Conservation (phyloP, 2,888 invertebrate species). For the Drosophila limbata region DNA sequence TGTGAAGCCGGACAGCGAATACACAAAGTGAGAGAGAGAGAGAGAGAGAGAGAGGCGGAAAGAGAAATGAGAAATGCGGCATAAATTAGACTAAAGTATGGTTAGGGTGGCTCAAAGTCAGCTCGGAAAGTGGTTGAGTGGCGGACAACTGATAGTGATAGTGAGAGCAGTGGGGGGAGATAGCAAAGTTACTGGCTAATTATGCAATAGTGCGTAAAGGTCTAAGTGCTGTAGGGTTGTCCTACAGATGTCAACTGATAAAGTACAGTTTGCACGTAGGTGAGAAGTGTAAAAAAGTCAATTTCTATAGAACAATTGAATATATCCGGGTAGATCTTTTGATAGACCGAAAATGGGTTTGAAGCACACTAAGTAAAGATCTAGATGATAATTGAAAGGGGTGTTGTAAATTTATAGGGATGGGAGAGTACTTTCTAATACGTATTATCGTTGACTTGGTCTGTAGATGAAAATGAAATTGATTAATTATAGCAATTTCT, state of each 20-base stretch:
- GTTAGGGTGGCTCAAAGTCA: conserved; percentile 62
- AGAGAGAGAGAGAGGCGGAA: conserved; percentile 8
- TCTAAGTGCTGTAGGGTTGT: conserved; percentile 46
- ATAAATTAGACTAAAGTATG: conserved; percentile 79
- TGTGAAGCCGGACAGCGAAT: conserved; percentile 36
- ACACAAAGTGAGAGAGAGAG: conserved; percentile 1
- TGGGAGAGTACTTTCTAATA: not conserved
- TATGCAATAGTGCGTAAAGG: conserved; percentile 69
- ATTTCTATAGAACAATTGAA: conserved; percentile 38
- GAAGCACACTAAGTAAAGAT: conserved; percentile 13
- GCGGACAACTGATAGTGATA: conserved; percentile 61
- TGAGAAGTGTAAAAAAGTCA: conserved; percentile 44
- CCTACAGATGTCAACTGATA: conserved; percentile 20
- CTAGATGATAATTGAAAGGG: conserved; percentile 23
- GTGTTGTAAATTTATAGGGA: not conserved
- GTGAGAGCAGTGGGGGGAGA: conserved; percentile 23
- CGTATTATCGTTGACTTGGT: not conserved
- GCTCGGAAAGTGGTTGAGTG: conserved; percentile 51
- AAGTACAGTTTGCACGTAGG: conserved; percentile 26
- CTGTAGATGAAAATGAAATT: not conserved
- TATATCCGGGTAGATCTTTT: conserved; percentile 13
- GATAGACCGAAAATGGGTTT: not conserved
- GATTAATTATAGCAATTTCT: not conserved
- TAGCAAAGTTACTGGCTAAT: conserved; percentile 62
- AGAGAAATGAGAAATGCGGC: conserved; percentile 61